Percentiles rank a stretch among this genome's conserved stretches.
phyloP scores from a whole-genome alignment of 2,888 invertebrate species.

The Byasa hedistus region DNA sequence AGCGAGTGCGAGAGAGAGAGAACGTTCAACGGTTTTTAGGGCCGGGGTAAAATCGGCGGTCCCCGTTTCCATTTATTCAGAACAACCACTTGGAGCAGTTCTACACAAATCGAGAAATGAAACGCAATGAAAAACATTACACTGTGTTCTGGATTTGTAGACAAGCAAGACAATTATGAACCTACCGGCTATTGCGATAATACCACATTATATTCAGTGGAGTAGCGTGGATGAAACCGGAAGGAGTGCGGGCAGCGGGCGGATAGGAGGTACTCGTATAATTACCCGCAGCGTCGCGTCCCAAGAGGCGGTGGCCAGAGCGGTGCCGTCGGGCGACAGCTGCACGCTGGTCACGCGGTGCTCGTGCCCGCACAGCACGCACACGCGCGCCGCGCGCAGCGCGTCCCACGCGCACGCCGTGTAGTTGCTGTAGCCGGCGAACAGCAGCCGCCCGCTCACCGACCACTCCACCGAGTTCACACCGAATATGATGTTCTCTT shows the following conservation, averaged over 20 bases:
- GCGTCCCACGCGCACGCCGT: conserved; percentile 99
- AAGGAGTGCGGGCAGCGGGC: background rate
- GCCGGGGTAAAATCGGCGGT: too few species aligned
- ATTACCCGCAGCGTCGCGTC: conserved; percentile 72
- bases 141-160: too few species aligned
- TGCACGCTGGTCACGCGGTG: conserved; percentile 95
- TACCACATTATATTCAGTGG: too few species aligned
- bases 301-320: conserved; percentile 98
- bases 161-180: too few species aligned
- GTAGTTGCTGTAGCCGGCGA: conserved; percentile 99
- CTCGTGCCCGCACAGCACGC: conserved; percentile 96
- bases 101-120: too few species aligned
- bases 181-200: too few species aligned
- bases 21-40: too few species aligned
- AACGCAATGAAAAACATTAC: too few species aligned
- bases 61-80: too few species aligned
- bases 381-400: conserved; percentile 93
- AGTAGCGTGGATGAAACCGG: background rate
- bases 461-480: conserved; percentile 98
- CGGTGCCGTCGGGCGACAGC: conserved; percentile 98
- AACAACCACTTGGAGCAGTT: too few species aligned
- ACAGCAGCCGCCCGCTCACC: conserved; percentile 94
- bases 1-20: too few species aligned
- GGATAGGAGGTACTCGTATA: conserved; percentile 85
- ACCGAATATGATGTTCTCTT: conserved; percentile 98